Evolutionary conservation across 2,888 invertebrate species (phyloP), one percentile per base, ranked within the genome.

Genomic region (Pheosia gnoma): DNA sequence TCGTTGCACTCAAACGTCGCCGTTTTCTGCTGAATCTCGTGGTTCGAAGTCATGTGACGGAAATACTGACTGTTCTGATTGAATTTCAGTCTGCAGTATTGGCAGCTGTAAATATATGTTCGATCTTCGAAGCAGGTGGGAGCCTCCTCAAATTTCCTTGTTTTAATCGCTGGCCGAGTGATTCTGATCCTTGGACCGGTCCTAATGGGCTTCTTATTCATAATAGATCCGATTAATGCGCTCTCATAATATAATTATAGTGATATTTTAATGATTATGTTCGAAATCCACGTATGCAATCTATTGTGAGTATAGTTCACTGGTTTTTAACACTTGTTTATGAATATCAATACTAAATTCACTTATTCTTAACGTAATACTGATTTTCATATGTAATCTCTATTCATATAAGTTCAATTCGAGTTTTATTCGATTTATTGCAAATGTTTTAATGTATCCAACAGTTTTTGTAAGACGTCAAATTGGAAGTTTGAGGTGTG

Each of bases 11-110:
- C 84, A 61, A 80, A 93, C 0, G 87, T 90, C 0, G 89, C 91
- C 45, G 87, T 74, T 51, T 84, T 81, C 63, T 92, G 91, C 71
- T 92, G 90, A 0, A 79, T 39, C 63, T 90, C 86, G 72, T 93
- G 93, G 61, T 92, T 93, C 0, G 92, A 83, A 63, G 87, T 87
- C 92, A 93, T 92, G 74, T 93, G 93, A 68, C 91, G 90, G 60
- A 92, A 93, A 69, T 86, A 93, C 6, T 91, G 90, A 59, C 88
- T 91, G 77, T 93, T 93, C 51, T 91, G 91, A 0, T 92, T 85
- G 64, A 93, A 93, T 68, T 91, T 93, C 3, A 89, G 63, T 0
- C 88, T 80, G 67, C 93, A 93, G 61, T 88, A 93, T 62, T 93
- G 91, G 52, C 93, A 93, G 25, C 87, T 87, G 76, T 91, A 92